phyloP scores from a whole-genome alignment of 2,113 vertebrate species.

The Cyprinodon variegatus region DNA sequence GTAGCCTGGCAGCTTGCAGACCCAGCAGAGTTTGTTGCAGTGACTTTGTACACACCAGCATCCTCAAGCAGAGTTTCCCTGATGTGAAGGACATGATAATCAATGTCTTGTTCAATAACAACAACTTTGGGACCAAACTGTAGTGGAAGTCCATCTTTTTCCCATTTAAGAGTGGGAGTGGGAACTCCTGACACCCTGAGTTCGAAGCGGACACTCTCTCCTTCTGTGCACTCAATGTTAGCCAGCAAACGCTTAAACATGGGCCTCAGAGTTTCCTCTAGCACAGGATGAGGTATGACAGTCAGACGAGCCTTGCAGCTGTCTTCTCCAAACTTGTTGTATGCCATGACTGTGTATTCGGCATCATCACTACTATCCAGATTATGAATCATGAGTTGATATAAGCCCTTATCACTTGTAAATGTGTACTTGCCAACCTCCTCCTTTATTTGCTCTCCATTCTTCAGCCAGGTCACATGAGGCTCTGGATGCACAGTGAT shows the following conservation, averaged over 20 bases:
- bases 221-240: constrained; percentile 93
- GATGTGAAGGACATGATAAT: constrained; percentile 90
- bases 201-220: constrained; percentile 91
- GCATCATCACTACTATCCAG: constrained; percentile 88
- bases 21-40: constrained; percentile 92
- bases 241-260: constrained; percentile 97
- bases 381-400: constrained; percentile 92
- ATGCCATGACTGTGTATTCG: constrained; percentile 92
- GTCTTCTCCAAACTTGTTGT: constrained; percentile 96
- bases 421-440: constrained; percentile 94
- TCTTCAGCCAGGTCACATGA: constrained; percentile 93
- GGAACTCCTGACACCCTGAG: constrained; percentile 94
- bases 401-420: constrained; percentile 95
- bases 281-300: constrained; percentile 87
- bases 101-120: constrained; percentile 90
- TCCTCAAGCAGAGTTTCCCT: constrained; percentile 95
- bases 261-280: constrained; percentile 90
- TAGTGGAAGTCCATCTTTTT: constrained; percentile 92
- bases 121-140: constrained; percentile 88
- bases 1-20: constrained; percentile 92
- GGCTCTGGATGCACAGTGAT: constrained; percentile 98
- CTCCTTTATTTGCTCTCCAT: constrained; percentile 93
- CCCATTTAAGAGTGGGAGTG: constrained; percentile 86
- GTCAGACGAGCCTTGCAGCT: constrained; percentile 93
- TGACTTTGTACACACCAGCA: constrained; percentile 93